A percentile compares a stretch with the other conserved stretches of the same genome.
These are phyloP conservation scores for Tipula confusa DNA, from an alignment of 2,888 invertebrate genomes.

Conservation along the genomic window DNA sequence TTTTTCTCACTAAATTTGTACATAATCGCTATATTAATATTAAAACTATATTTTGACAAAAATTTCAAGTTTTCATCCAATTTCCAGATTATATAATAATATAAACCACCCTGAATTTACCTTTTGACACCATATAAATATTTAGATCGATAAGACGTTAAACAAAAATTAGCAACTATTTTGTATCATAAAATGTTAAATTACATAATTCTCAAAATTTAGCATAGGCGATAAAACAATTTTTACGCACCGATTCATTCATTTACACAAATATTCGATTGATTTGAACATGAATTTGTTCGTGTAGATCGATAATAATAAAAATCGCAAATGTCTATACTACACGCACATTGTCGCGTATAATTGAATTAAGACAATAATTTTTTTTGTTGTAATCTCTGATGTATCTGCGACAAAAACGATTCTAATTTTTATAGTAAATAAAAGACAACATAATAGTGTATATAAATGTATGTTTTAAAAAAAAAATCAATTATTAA, in stretches of 20 bases:
- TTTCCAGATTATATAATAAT: no score
- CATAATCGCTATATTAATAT: no score
- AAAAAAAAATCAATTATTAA: neutral
- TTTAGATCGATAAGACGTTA: no score
- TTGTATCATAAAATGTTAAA: neutral
- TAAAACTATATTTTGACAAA: no score
- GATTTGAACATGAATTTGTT: neutral
- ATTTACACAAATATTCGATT: neutral
- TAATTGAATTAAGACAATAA: neutral
- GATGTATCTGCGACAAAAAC: neutral
- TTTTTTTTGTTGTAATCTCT: neutral
- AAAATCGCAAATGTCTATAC: neutral
- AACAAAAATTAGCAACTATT: no score
- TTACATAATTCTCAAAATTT: neutral
- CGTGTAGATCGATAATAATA: neutral
- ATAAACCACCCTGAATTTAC: no score
- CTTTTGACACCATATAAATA: no score
- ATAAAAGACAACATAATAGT: neutral
- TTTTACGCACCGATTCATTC: neutral
- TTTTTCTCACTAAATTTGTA: no score
- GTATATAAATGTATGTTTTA: no score
- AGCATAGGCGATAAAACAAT: neutral
- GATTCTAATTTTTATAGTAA: conserved; percentile 14
- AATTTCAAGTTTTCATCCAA: no score
- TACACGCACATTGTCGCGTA: neutral